phyloP scores from a whole-genome alignment of 2,797 vertebrate genomes.

The Enteromius thamalakanensis region DNA sequence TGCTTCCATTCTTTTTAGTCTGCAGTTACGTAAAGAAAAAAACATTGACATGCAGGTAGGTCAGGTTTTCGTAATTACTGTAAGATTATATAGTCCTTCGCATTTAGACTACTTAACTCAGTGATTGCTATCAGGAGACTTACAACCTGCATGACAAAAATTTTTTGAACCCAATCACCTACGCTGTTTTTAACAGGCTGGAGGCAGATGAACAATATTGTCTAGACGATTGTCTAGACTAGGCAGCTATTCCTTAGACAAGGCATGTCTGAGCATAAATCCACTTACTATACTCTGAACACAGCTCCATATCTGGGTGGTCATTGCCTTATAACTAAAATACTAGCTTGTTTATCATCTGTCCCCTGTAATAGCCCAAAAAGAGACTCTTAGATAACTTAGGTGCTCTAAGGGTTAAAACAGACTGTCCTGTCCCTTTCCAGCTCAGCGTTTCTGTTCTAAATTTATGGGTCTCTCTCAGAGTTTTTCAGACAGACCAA shows the following conservation, averaged over 20 bases:
- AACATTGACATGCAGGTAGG: too few species aligned
- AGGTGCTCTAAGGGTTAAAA: background rate
- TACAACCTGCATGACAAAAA: background rate
- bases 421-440: slow-evolving; percentile 20
- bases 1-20: background rate
- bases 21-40: background rate
- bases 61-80: too few species aligned
- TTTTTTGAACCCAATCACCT: background rate
- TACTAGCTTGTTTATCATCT: background rate
- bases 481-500: slow-evolving; percentile 42
- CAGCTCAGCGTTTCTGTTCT: slow-evolving; percentile 13
- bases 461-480: slow-evolving; percentile 38
- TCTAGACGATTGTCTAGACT: slow-evolving; percentile 1
- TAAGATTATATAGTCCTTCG: background rate
- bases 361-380: background rate
- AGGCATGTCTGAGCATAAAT: background rate
- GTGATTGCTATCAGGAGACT: background rate
- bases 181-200: background rate
- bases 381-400: background rate
- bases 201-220: background rate
- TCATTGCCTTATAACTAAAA: slow-evolving; percentile 16
- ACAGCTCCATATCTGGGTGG: background rate
- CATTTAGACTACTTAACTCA: background rate
- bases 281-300: background rate
- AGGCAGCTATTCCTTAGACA: background rate